A percentile compares a stretch with the other conserved stretches of the same genome.
These are phyloP conservation scores for Phycodurus eques DNA, from an alignment of 2,113 vertebrate genomes.

Conservation along the genomic window DNA sequence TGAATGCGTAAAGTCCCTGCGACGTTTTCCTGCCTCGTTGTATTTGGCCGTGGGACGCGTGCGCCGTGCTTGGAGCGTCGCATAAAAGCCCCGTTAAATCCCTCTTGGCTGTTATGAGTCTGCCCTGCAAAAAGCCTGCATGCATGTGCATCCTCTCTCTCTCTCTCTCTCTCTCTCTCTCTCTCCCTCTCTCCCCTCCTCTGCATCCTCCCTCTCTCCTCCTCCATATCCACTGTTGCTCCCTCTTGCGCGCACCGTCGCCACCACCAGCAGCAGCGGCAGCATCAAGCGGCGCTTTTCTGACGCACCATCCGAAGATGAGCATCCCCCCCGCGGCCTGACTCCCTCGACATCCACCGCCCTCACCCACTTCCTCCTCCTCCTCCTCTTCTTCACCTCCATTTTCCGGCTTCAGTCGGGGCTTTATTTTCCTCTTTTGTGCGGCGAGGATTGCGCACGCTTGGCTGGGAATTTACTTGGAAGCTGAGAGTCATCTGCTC, in stretches of 20 bases:
- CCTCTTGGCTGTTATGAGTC: slow-evolving; percentile 50
- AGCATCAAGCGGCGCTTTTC: slow-evolving; percentile 55
- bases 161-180: slow-evolving; percentile 24
- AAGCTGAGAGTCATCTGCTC: slow-evolving; percentile 33
- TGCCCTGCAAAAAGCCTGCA: slow-evolving; percentile 39
- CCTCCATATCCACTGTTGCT: slow-evolving; percentile 60
- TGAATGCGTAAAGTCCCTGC: background rate
- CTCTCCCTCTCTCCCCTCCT: slow-evolving; percentile 8
- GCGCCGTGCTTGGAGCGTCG: background rate
- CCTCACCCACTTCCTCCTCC: slow-evolving; percentile 37
- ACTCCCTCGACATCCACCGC: slow-evolving; percentile 42
- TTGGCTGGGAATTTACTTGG: slow-evolving; percentile 69
- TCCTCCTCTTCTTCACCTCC: slow-evolving; percentile 21
- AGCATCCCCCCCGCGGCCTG: slow-evolving; percentile 63
- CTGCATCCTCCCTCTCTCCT: slow-evolving; percentile 18
- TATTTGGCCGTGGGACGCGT: background rate
- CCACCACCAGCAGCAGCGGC: slow-evolving; percentile 47
- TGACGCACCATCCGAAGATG: slow-evolving; percentile 66
- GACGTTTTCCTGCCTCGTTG: background rate
- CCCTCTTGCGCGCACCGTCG: slow-evolving; percentile 63
- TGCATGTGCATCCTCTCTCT: slow-evolving; percentile 55
- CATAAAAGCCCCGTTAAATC: slow-evolving; percentile 48
- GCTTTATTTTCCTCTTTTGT: background rate
- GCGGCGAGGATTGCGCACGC: slow-evolving; percentile 57
- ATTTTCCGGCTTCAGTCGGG: slow-evolving; percentile 10